A percentile compares a stretch with the other conserved stretches of the same genome.
phyloP scores from a whole-genome alignment of 2,113 vertebrate genomes.

The Microcebus lehilahytsara region DNA sequence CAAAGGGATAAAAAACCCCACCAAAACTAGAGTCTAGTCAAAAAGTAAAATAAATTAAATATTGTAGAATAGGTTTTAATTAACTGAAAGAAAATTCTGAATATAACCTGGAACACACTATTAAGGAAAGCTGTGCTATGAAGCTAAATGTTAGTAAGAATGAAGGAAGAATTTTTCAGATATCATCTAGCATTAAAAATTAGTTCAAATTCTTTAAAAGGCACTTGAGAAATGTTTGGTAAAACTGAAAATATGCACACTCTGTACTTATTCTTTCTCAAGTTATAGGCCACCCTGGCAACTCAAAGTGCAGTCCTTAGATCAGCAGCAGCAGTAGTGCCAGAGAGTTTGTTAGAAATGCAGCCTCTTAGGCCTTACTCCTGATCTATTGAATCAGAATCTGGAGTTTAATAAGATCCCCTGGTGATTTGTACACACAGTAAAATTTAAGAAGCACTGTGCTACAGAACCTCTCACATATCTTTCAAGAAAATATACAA shows the following conservation, averaged over 20 bases:
- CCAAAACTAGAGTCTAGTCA: background rate
- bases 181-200: too few species aligned
- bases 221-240: background rate
- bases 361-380: background rate
- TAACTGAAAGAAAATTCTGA: background rate
- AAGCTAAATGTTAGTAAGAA: background rate
- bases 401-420: background rate
- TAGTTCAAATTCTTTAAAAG: background rate
- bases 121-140: background rate
- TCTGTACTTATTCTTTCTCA: background rate
- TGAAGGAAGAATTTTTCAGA: too few species aligned
- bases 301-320: background rate
- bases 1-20: background rate
- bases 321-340: background rate
- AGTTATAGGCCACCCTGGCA: background rate
- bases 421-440: background rate
- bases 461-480: background rate
- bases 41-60: constrained; percentile 9
- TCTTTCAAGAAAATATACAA: background rate
- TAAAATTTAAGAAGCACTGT: background rate
- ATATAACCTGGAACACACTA: background rate
- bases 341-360: background rate
- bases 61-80: background rate
- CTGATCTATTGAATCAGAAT: background rate
- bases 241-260: background rate